Percentiles rank a stretch among this genome's conserved stretches.
These are phyloP conservation scores for Reinhardtius hippoglossoides DNA, from an alignment of 2,113 vertebrate genomes.

Conservation along the genomic window DNA sequence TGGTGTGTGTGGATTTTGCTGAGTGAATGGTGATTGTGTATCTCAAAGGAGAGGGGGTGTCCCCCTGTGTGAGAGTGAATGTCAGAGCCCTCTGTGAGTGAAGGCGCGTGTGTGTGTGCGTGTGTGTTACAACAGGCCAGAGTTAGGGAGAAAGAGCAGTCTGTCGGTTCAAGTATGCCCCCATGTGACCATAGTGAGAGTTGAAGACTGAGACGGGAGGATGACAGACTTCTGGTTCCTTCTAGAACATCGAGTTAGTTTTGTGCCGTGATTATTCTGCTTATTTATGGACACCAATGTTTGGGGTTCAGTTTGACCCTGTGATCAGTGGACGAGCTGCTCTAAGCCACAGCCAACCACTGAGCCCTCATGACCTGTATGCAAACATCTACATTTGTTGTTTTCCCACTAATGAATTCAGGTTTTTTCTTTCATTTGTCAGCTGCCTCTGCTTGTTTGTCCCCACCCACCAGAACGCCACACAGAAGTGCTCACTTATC, in stretches of 20 bases:
- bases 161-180: conserved; percentile 79
- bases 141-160: conserved; percentile 45
- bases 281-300: too few species aligned
- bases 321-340: too few species aligned
- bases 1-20: conserved; percentile 78
- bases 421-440: too few species aligned
- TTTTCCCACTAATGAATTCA: too few species aligned
- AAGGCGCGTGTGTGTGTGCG: conserved; percentile 37
- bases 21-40: conserved; percentile 78
- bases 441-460: too few species aligned
- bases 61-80: conserved; percentile 63
- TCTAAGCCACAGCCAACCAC: too few species aligned
- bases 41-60: conserved; percentile 72
- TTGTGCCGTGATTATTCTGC: not conserved
- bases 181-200: conserved; percentile 76
- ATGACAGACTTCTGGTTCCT: not conserved
- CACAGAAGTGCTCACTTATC: too few species aligned
- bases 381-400: too few species aligned
- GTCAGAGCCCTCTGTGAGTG: conserved; percentile 54
- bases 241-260: not conserved
- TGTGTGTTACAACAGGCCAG: conserved; percentile 49
- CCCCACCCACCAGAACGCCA: too few species aligned
- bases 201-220: conserved; percentile 16
- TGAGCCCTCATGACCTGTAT: too few species aligned
- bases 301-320: too few species aligned